Evolutionary conservation across 2,797 vertebrate genomes (phyloP).

Genomic region (Heterohyrax brucei): DNA sequence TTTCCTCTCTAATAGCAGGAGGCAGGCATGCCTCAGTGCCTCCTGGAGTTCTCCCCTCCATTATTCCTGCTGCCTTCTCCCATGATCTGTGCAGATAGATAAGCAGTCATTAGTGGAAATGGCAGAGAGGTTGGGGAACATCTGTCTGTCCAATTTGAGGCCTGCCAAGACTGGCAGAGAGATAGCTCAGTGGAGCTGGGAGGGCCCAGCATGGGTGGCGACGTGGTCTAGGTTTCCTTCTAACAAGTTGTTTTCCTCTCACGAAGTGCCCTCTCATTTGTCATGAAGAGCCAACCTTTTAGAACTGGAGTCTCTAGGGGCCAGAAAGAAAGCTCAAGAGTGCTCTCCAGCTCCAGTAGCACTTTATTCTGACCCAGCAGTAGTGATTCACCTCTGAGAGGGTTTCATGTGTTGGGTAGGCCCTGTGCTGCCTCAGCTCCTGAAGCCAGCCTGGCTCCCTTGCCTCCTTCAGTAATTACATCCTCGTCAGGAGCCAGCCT

Average conservation of each 20-base stretch:
- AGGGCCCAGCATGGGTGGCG: not conserved
- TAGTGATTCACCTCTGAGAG: not conserved
- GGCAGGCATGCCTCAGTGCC: not conserved
- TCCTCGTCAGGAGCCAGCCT: not conserved
- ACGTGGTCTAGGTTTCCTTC: not conserved
- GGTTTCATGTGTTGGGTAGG: not conserved
- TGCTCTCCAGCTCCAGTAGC: not conserved
- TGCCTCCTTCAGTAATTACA: not conserved
- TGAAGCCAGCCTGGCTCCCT: not conserved
- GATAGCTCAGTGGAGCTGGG: not conserved
- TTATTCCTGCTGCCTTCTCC: not conserved
- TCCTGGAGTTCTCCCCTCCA: not conserved
- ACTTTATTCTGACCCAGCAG: not conserved
- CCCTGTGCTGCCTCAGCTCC: not conserved
- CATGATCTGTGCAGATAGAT: not conserved
- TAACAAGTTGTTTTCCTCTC: not conserved
- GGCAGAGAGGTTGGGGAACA: slow-evolving; percentile 65
- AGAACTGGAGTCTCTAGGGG: not conserved
- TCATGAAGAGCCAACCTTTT: not conserved
- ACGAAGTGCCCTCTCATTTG: not conserved
- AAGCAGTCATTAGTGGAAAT: not conserved
- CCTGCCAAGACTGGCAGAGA: not conserved
- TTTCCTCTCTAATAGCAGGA: rapidly evolving
- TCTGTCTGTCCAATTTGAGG: slow-evolving; percentile 48
- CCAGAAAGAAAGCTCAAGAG: not conserved